Evolutionary conservation across 2,113 vertebrate genomes (phyloP), one percentile per base, ranked within the genome.

Genomic region (Leucopternis melanops): DNA sequence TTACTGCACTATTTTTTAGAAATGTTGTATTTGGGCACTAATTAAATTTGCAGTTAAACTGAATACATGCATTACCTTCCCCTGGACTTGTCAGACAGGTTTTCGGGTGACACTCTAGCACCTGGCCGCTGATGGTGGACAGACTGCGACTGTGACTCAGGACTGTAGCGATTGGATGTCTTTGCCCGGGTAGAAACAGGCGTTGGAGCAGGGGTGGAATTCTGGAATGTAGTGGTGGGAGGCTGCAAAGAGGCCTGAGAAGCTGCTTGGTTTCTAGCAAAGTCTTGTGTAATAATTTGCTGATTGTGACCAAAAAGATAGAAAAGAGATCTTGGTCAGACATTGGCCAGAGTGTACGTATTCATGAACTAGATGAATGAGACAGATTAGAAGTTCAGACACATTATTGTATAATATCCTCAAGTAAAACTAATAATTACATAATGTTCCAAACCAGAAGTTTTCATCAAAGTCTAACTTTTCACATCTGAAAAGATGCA

Each of bases 251-350:
- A 82, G 57, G 97, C 54, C 93, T 98, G 98, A 36, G 96, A 96
- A 58, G 97, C 91, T 55, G 99, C 98, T 96, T 99, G 99, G 97
- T 98, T 99, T 96, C 99, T 98, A 96, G 99, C 99, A 95, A 99
- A 99, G 97, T 99, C 99, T 97, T 99, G 99, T 75, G 99, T 99
- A 96, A 99, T 99, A 95, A 99, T 99, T 97, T 99, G 99, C 99
- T 99, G 97, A 75, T 70, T 49, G 31, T 31, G 18, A 59, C 18
- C 14, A 73, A 54, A 49, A 31, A 85, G 40, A 36, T 0, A 91
- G 81, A 52, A 42, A 29, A 78, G 58, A 95, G 36, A 71, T 52
- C 29, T 74, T 63, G 58, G 65, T 97, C 85, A 97, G 91, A 86
- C 21, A 50, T 5, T 34, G 78, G 79, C 78, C 54, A 69, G 36